Evolutionary conservation across 2,113 vertebrate species (phyloP), one percentile per base, ranked within the genome.

Genomic region (Dasyprocta punctata): DNA sequence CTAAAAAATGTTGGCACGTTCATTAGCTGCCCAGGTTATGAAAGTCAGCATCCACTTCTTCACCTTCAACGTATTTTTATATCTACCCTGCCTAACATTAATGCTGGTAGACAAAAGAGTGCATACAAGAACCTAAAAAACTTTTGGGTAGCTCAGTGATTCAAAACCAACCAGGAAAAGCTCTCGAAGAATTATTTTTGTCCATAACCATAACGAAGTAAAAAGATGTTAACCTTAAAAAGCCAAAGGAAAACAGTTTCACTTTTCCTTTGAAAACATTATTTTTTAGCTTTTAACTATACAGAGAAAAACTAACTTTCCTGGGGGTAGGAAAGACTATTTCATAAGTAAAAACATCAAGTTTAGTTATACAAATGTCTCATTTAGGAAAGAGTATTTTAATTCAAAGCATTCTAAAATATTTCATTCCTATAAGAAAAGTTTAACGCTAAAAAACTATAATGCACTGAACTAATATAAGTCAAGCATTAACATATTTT

Each of bases 311-410:
- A 28, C 26, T 65, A 84, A 92, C 78, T 69, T 94, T 77, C 28
- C n/a, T 41, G 30, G 12, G 12, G 33, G 9, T 13, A 54, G 20
- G 36, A 7, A 26, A 41, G 41, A 69, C 4, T 80, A 67, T 75
- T 95, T 94, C 71, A 30, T 78, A 97, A 95, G 92, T 94, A 96
- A 97, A 95, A 98, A 95, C 26, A 86, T 94, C 85, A 96, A 85
- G 0, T 93, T 89, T 85, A 91, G 84, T 73, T 97, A n/a, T 95
- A 96, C 87, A 96, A 97, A 95, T 84, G 65, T 92, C 56, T 95
- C 38, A 44, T 89, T 92, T 95, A 93, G 58, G 38, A 95, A 97
- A 95, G 58, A 86, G 28, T 36, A 93, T 38, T 83, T 78, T 44
- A 96, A 94, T 41, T 92, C 77, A 94, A 96, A 97, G 52, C 47